Percentiles rank a stretch among this genome's conserved stretches.
Conservation (phyloP, 2,888 invertebrate genomes). For the Drosophila eohydei region DNA sequence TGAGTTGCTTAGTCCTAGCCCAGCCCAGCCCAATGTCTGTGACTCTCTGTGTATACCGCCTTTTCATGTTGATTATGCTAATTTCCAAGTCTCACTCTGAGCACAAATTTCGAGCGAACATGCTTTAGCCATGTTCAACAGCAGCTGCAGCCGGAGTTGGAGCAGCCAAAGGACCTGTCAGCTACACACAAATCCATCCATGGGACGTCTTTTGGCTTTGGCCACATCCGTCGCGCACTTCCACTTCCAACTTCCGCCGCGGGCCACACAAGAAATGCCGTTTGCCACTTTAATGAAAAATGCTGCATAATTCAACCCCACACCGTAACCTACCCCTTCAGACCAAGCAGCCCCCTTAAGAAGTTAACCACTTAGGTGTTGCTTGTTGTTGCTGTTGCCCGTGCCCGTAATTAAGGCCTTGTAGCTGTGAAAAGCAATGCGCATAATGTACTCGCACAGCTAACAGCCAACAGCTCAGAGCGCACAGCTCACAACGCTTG, state of each 20-base stretch:
- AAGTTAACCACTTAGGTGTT: conserved; percentile 41
- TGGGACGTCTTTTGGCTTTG: conserved; percentile 52
- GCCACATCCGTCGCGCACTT: conserved; percentile 50
- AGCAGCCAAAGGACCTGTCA: conserved; percentile 48
- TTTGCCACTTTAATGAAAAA: conserved; percentile 73
- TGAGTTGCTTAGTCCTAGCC: conserved; percentile 60
- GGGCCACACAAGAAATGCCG: conserved; percentile 44
- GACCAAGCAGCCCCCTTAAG: neutral
- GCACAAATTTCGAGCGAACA: conserved; percentile 69
- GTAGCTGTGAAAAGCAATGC: conserved; percentile 52
- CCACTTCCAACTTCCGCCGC: conserved; percentile 52
- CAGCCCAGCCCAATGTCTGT: conserved; percentile 17
- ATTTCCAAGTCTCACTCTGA: conserved; percentile 67
- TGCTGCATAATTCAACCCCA: conserved; percentile 70
- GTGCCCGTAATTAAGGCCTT: conserved; percentile 63
- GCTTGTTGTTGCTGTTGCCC: conserved; percentile 18
- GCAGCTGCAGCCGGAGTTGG: conserved; percentile 15
- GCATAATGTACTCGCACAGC: conserved; percentile 27
- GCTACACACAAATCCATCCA: conserved; percentile 56
- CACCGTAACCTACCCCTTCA: neutral
- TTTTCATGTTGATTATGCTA: conserved; percentile 80
- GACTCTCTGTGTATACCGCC: conserved; percentile 45
- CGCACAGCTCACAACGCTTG: conserved; percentile 47
- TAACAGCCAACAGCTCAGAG: conserved; percentile 41
- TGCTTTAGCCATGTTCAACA: conserved; percentile 48